Conservation (phyloP, 2,113 vertebrate species). For the Gracilinanus agilis region DNA sequence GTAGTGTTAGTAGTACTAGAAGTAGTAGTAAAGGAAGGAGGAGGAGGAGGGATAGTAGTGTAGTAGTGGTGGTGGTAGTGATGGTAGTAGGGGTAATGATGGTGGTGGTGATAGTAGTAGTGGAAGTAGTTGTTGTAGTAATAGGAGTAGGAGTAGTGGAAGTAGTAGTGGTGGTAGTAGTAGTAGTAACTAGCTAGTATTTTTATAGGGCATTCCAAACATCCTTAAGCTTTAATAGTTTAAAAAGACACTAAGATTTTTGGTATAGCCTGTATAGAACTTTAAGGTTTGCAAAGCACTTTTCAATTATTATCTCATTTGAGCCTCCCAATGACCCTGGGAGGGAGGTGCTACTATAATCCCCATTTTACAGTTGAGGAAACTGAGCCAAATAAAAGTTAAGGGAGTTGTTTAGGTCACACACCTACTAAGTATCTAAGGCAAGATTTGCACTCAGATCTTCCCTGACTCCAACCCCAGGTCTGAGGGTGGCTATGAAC, state of each 20-base stretch:
- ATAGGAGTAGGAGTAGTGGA: no score
- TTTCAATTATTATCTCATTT: neutral
- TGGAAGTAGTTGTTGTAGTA: no score
- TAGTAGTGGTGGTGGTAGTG: no score
- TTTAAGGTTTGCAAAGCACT: neutral
- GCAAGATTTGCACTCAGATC: no score
- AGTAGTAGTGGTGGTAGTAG: no score
- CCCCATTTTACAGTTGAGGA: neutral
- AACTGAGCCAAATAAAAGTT: neutral
- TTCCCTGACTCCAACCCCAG: neutral
- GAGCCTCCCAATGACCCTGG: neutral
- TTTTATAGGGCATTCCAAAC: no score
- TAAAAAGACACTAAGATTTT: neutral
- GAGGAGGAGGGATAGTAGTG: no score
- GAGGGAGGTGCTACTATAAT: neutral
- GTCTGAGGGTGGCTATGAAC: neutral
- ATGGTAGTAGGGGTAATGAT: no score
- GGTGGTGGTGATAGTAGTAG: no score
- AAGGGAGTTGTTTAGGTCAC: neutral
- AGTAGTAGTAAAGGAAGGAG: no score
- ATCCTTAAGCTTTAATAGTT: neutral
- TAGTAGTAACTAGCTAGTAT: no score
- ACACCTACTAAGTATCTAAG: neutral
- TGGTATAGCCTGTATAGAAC: neutral
- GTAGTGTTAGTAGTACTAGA: no score